Evolutionary conservation across 2,888 invertebrate species (phyloP).

Genomic region (Metellina segmentata): DNA sequence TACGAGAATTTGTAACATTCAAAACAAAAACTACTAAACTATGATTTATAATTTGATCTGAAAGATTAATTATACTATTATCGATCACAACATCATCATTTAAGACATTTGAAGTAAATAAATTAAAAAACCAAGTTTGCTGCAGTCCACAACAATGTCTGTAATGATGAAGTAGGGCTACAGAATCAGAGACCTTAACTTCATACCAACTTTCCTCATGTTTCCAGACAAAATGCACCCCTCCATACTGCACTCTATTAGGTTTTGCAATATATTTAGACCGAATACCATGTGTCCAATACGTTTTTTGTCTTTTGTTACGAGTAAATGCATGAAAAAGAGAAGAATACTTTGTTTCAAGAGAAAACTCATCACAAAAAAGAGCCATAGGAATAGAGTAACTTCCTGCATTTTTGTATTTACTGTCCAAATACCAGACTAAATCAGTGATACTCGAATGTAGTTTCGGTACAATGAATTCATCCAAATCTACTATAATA

Average conservation of each 20-base stretch:
- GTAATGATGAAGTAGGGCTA: conserved; percentile 74
- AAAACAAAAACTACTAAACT: conserved; percentile 31
- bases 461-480: conserved; percentile 67
- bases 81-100: conserved; percentile 58
- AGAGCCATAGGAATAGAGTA: conserved; percentile 67
- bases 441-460: conserved; percentile 56
- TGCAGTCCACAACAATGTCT: conserved; percentile 58
- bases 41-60: conserved; percentile 49
- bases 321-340: conserved; percentile 35
- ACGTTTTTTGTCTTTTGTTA: conserved; percentile 58
- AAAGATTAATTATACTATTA: conserved; percentile 40
- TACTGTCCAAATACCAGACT: conserved; percentile 52
- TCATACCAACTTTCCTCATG: conserved; percentile 36
- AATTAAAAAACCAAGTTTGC: conserved; percentile 67
- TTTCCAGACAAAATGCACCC: conserved; percentile 72
- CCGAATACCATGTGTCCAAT: conserved; percentile 61
- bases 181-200: conserved; percentile 39
- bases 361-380: conserved; percentile 70
- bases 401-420: conserved; percentile 63
- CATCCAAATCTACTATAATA: conserved; percentile 73
- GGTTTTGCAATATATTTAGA: conserved; percentile 70
- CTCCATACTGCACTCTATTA: conserved; percentile 45
- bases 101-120: conserved; percentile 64
- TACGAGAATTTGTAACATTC: not conserved
- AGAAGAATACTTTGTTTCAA: conserved; percentile 2